These are phyloP conservation scores for Psittacula derbiana DNA, from an alignment of 2,797 vertebrate genomes.

Conservation along the genomic window DNA sequence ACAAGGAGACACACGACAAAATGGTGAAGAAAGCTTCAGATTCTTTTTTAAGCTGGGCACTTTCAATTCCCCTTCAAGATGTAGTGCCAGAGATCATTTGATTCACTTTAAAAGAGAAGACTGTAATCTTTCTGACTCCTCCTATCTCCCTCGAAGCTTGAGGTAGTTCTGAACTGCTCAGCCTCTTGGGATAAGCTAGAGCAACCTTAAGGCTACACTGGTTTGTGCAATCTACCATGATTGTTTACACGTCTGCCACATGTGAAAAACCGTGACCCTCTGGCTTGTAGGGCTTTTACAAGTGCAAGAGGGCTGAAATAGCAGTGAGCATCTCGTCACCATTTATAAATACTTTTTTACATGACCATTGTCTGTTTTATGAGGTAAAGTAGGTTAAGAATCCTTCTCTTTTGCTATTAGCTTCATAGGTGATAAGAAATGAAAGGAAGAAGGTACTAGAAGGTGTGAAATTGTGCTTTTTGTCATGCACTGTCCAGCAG, in stretches of 20 bases:
- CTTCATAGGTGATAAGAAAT: not conserved
- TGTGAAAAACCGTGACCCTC: not conserved
- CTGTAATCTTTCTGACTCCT: not conserved
- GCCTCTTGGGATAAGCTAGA: not conserved
- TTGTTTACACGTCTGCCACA: rapidly evolving
- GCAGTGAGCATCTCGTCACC: not conserved
- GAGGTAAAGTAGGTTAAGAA: not conserved
- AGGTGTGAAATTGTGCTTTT: not conserved
- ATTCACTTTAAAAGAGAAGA: not conserved
- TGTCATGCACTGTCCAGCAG: not conserved
- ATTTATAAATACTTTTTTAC: not conserved
- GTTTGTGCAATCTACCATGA: not conserved
- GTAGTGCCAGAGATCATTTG: not conserved
- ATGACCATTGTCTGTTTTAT: not conserved
- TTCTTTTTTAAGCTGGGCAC: not conserved
- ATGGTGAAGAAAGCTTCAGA: not conserved
- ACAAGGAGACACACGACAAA: not conserved
- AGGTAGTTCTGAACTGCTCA: not conserved
- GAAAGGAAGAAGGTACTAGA: not conserved
- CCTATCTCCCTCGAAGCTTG: not conserved
- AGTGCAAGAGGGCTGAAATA: not conserved
- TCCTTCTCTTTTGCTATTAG: not conserved
- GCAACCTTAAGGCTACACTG: not conserved
- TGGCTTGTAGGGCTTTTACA: not conserved
- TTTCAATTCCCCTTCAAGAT: not conserved